Base-by-base conservation (phyloP, 2,797 vertebrate species). In the Enteromius thamalakanensis region DNA sequence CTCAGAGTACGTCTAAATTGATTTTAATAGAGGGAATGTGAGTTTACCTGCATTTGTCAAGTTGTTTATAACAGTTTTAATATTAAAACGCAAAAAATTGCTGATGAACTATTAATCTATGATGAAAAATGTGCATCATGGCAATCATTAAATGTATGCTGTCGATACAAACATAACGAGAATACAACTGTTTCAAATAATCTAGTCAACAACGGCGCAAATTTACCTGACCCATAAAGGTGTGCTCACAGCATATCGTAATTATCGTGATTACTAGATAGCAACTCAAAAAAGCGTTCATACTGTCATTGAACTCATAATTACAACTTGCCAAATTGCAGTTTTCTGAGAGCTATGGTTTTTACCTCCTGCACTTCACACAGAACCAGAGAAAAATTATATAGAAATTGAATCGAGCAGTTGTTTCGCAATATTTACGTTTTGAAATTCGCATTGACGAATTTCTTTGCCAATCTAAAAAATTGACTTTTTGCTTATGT, bases 1-100 rank as follows among this genome's bases (percentile, higher is more conserved):
- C 88, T 91, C 88, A 89, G 83, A 89, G 82, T 86, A 70, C 42
- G n/a, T 71, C 89, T 86, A 84, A 84, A 79, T 84, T 80, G 72
- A 86, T 76, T 80, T 76, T 29, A 62, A 84, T 53, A 55, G 60
- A 23, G 32, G 47, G 51, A 70, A 29, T 10, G 45, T 15, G 62
- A 58, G 19, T 74, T 47, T 58, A 79, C 49, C 40, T 23, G 55
- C 21, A 0, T 74, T 74, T 49, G 55, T 51, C 40, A 19, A 49
- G 1, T 14, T 70, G 47, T 15, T 79, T 19, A 68, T 14, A 37
- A 8, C 9, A 3, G 32, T 21, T 21, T 37, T 21, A 37, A 67
- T 21, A 2, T 21, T 9, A 2, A 37, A 37, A 2, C 37, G 4
- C 32, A 3, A 69, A 3, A 69, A 69, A 69, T 14, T 42, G 21